Base-by-base conservation (phyloP, 2,113 vertebrate species). In the Eptatretus burgeri region DNA sequence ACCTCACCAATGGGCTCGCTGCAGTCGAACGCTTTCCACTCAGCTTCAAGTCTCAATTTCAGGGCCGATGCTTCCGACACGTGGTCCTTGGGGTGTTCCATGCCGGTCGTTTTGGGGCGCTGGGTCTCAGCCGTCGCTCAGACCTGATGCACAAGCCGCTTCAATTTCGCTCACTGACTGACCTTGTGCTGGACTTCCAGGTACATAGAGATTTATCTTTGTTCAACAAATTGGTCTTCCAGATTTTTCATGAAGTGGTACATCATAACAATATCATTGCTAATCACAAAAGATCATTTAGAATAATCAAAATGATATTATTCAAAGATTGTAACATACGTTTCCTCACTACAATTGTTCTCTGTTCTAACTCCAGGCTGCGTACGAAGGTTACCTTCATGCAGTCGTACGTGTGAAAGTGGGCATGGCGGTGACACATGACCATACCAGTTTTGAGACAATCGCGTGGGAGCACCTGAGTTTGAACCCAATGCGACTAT, bases 21-120 rank as follows among this genome's bases (percentile, higher is more conserved):
- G 81, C 82, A 0, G 76, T 94, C 2, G 86, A 96, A 72, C 78
- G 89, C 17, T 96, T 96, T 74, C 84, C 89, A 71, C 93, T 96
- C 80, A 96, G 89, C 78, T 94, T 96, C 75, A 96, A 94, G 81
- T 93, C 85, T 62, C 85, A 87, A 71, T 96, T 94, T 74, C 91
- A 82, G 63, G 89, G 89, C 69, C 87, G 83, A 75, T 83, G 76
- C 71, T 96, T 93, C 75, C 83, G 93, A 71, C 87, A 96, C 0
- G 86, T 96, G 5, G 87, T 96, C 66, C 82, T 96, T 53, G 87
- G 87, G 13, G 79, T 94, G 70, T 89, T 86, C 72, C 86, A 78
- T 72, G 85, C 83, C 0, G 89, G 89, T 5, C 80, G 76, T 69
- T 94, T 91, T 0, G 89, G 89, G 7, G 81, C 87, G 0, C 73